Base-by-base conservation (phyloP, 2,797 vertebrate genomes). In the Anguilla anguilla region DNA sequence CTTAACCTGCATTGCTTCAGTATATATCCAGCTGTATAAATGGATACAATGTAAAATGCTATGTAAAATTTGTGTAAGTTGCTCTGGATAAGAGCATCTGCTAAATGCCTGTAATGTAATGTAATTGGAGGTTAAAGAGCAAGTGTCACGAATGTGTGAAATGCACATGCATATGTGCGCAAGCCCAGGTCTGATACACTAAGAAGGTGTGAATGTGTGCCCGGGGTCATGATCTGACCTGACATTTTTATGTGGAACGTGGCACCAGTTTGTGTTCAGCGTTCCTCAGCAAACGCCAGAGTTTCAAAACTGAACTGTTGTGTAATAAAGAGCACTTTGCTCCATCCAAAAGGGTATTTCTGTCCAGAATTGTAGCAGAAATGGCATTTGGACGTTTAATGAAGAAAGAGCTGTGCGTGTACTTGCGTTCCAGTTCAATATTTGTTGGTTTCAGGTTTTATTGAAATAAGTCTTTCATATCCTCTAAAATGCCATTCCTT, bases 251-350 rank as follows among this genome's bases (percentile, higher is more conserved):
- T 92, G 91, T 85, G n/a, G 86, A 88, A n/a, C 46, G n/a, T 0
- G 85, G 79, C 72, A 86, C 87, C 0, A 15, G 83, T 83, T n/a
- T 83, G 88, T 90, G 91, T 92, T 87, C 88, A 7, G 39, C 90
- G 43, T 61, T 46, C 79, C 49, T 22, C 3, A 69, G 46, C 83
- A 86, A 84, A 84, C 85, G 83, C 59, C 13, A 85, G 83, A 9
- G 92, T 90, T 94, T 93, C 92, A 93, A 94, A 92, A 87, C 90
- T 89, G 92, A 93, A 92, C 91, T 90, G 91, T 89, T 93, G 89
- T 69, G 67, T 31, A 28, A 5, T 89, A 88, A 79, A 6, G 86
- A 17, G 39, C 43, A 87, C 90, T 92, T 90, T 79, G 88, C 88
- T 88, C 55, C 7, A 84, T 88, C 90, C 86, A 93, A 93, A 92